Evolutionary conservation across 2,888 invertebrate species (phyloP), one percentile per base, ranked within the genome.

Genomic region (Drosophila acutilabella): DNA sequence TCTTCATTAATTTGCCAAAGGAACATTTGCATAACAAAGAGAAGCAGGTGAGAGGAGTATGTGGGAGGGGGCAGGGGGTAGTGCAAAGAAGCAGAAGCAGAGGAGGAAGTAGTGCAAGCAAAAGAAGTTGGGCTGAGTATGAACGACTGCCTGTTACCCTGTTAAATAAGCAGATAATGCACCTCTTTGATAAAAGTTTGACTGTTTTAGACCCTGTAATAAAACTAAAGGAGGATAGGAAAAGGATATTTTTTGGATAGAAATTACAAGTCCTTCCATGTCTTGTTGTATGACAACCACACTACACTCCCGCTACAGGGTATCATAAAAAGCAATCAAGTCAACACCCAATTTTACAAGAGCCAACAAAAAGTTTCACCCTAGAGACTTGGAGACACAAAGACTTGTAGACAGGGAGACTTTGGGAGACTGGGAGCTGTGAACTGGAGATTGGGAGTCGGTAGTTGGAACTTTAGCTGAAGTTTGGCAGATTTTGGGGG

Each of bases 271-370:
- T n/a, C 20, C 20, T 20, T 2, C 0, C 20, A 20, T 2, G 20
- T 3, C 20, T 20, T 3, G 20, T 20, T 3, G 4, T 20, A 20
- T 20, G 20, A 20, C 23, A 6, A 23, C 23, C 23, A 5, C 6
- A 1, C 6, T 6, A 5, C 23, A 6, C 23, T 1, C 1, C 5
- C 5, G 23, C 23, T 23, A 16, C 14, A 23, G 47, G 47, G 47
- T 38, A 47, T 47, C 1, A 16, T 38, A 38, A 69, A 73, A 52
- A 74, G 51, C 78, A 80, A 82, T 86, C 81, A 82, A 82, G 69
- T 83, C 86, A 83, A 83, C 83, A 83, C 79, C 75, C 75, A 80
- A 81, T 70, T 70, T 74, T 77, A 71, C 74, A 77, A 69, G 56
- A 53, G 48, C 20, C 53, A 47, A 14, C 52, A 54, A 61, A 70